These are phyloP conservation scores for Nycticebus coucang DNA, from an alignment of 2,113 vertebrate species.

Conservation along the genomic window DNA sequence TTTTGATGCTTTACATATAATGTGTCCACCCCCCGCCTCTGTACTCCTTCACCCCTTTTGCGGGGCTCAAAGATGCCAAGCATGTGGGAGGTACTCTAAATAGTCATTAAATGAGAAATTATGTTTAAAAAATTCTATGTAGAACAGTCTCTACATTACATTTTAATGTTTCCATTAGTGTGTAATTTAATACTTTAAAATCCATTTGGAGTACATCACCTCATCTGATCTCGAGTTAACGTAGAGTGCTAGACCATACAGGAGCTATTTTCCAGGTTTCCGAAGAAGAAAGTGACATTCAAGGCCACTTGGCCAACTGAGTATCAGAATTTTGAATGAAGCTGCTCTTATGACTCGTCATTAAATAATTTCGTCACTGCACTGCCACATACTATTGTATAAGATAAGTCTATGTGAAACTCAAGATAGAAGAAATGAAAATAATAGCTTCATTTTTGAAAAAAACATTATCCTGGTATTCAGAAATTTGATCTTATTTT, in stretches of 20 bases:
- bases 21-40: background rate
- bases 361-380: background rate
- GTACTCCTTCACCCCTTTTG: background rate
- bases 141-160: background rate
- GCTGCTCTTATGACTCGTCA: background rate
- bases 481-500: background rate
- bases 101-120: conserved; percentile 53
- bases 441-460: background rate
- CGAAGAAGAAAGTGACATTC: background rate
- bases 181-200: conserved; percentile 50
- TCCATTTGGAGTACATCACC: background rate
- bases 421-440: background rate
- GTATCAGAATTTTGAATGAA: background rate
- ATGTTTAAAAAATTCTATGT: background rate
- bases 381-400: background rate
- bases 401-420: background rate
- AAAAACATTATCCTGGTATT: background rate
- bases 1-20: background rate
- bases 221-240: conserved; percentile 5
- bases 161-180: conserved; percentile 49
- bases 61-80: conserved; percentile 11
- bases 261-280: background rate
- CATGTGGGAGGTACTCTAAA: conserved; percentile 20
- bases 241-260: background rate
- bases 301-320: background rate